Conservation (phyloP, 1,140 invertebrate species). For the Harpegnathos saltator region DNA sequence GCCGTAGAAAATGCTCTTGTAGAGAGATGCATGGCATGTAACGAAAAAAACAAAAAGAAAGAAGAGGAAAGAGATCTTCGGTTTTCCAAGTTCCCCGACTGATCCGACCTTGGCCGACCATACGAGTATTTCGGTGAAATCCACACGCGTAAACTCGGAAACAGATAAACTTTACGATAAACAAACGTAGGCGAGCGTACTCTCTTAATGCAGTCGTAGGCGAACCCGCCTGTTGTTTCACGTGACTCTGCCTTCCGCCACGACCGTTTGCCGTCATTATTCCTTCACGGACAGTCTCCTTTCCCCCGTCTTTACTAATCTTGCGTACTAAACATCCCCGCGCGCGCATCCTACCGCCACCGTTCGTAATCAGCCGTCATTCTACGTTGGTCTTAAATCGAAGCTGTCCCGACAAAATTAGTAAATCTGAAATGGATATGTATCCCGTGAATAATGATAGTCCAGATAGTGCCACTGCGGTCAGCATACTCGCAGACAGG, state of each 20-base stretch:
- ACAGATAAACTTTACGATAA: background rate
- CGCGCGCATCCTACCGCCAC: background rate
- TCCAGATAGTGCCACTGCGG: constrained; percentile 74
- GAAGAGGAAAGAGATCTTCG: too few species aligned
- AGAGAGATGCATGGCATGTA: too few species aligned
- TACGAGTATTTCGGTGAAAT: background rate
- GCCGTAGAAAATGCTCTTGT: too few species aligned
- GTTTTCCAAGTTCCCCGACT: too few species aligned
- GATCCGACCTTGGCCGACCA: too few species aligned
- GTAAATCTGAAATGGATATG: constrained; percentile 82
- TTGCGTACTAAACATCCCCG: background rate
- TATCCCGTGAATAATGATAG: constrained; percentile 78
- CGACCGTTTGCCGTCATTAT: background rate
- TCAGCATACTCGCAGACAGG: constrained; percentile 83
- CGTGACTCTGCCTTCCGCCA: background rate
- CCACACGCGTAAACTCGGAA: background rate
- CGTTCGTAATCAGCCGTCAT: background rate
- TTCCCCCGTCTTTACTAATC: constrained; percentile 2
- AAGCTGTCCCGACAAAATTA: constrained; percentile 72
- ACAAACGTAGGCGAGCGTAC: background rate
- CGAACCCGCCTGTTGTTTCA: background rate
- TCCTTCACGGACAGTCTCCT: too few species aligned
- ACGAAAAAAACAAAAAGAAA: too few species aligned
- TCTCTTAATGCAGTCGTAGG: background rate
- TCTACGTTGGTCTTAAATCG: constrained; percentile 34